Evolutionary conservation across 2,888 invertebrate species (phyloP), one percentile per base, ranked within the genome.

Genomic region (Emmelina monodactyla): DNA sequence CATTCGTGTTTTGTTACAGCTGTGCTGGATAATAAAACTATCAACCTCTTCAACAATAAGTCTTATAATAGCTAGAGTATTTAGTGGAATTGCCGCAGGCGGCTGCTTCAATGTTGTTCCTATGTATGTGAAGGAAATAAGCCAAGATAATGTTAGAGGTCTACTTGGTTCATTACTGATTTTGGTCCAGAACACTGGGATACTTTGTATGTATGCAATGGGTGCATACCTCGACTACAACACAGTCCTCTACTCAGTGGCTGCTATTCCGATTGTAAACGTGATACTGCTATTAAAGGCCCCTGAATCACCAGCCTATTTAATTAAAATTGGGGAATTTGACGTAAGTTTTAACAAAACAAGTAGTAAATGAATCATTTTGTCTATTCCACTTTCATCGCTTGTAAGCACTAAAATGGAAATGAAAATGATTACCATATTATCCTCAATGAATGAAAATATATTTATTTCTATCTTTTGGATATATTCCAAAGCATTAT

Each of bases 231-330:
- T 67, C 16, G 50, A 55, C 12, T 70, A 68, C 37, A 46, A 57
- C 28, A 50, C 51, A 0, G 54, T 65, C 5, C 32, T 67, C n/a
- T 64, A 55, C 43, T 37, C 58, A 1, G 46, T 53, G 2, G 30
- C 61, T 1, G 44, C 39, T 10, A 11, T 64, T 4, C 58, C 64
- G 0, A 22, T 62, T 2, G 1, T 59, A 6, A 53, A 51, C 2
- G 42, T 55, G 0, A 14, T 57, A 0, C 13, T 58, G 11, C 55
- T 69, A 43, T 11, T 61, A 16, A 53, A 47, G 32, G 59, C 60
- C 19, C 72, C 73, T 1, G 72, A 73, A 37, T 67, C 73, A 1
- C 73, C 73, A 6, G 54, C 61, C 2, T 70, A 52, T 37, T 45
- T 71, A 29, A 51, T 72, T 2, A 69, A 68, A 25, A 44, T 46